Conservation (phyloP, 2,113 vertebrate species). For the Pseudopodoces humilis region DNA sequence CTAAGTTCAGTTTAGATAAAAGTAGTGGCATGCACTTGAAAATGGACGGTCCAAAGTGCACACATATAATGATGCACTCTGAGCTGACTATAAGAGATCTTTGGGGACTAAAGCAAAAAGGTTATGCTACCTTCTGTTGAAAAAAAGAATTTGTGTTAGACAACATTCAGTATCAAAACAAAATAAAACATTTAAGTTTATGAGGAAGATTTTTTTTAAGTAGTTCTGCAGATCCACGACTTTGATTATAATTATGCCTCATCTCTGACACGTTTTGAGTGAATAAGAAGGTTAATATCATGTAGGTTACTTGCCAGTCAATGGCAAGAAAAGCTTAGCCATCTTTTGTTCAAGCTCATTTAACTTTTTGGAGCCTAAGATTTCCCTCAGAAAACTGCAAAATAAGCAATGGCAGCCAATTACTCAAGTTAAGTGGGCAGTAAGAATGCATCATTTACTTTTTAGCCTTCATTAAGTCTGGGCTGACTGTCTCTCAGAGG, state of each 20-base stretch:
- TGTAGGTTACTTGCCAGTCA: neutral
- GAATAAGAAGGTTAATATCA: neutral
- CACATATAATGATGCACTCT: neutral
- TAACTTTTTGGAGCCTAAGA: slow-evolving; percentile 18
- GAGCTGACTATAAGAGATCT: neutral
- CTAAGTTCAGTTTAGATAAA: neutral
- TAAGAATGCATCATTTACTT: slow-evolving; percentile 42
- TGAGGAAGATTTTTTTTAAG: neutral
- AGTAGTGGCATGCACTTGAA: neutral
- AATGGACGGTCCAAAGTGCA: neutral
- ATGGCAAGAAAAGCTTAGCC: neutral
- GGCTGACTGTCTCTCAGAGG: neutral
- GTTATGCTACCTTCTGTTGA: neutral
- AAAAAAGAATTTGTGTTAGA: neutral
- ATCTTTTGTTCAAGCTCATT: slow-evolving; percentile 65
- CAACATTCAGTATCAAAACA: neutral
- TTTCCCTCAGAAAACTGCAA: slow-evolving; percentile 60
- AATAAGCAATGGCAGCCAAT: slow-evolving; percentile 55
- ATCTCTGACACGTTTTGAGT: neutral
- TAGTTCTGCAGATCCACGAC: neutral
- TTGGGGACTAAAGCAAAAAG: neutral
- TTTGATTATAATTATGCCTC: neutral
- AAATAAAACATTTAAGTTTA: neutral
- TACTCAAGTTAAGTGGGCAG: slow-evolving; percentile 41
- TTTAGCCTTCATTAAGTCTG: slow-evolving; percentile 23